Base-by-base conservation (phyloP, 1,140 invertebrate genomes). In the Rhyzopertha dominica region DNA sequence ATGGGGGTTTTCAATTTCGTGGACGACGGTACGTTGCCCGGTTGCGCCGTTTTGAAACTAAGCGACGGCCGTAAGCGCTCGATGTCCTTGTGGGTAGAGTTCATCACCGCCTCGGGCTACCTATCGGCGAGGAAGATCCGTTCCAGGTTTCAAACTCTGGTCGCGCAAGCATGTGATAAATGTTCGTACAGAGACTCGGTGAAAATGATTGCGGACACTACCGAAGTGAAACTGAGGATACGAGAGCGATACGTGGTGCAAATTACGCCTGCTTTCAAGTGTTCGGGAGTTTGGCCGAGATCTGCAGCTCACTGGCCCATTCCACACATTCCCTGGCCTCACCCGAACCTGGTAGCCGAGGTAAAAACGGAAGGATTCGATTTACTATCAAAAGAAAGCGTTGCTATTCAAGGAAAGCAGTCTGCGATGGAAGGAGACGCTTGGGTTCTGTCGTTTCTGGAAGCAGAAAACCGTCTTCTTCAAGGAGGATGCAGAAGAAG, bases 1-100 rank as follows among this genome's bases (percentile, higher is more conserved):
- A 97, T 97, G 94, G 94, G 94, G n/a, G 91, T 95, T 1, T 90
- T 95, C 65, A 95, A 94, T 69, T 97, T 97, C 69, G 92, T 96
- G 9, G 94, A 97, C 69, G 94, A 97, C 63, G 92, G 92, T 4
- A 90, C 88, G 8, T 73, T 95, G 46, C 93, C 91, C 1, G 94
- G 94, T 7, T 97, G 94, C 67, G 92, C 94, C 0, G 93, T 96
- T 0, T 72, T 97, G n/a, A 97, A 97, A 68, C 74, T 97, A 2
- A 91, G 87, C 74, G 94, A 97, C 74, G 94, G 94, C 2, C 73
- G 94, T 17, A 97, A 97, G 62, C 74, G 94, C 19, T 94, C 89
- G 36, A 97, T 97, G 94, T 95, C 92, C 0, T 75, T 97, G 0
- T 97, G 94, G 94, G 93, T 97, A 5, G 94, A 97, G 67, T 97